Percentiles rank a stretch among this genome's conserved stretches.
phyloP scores from a whole-genome alignment of 2,888 invertebrate genomes.

The Drosophila niveifrons region DNA sequence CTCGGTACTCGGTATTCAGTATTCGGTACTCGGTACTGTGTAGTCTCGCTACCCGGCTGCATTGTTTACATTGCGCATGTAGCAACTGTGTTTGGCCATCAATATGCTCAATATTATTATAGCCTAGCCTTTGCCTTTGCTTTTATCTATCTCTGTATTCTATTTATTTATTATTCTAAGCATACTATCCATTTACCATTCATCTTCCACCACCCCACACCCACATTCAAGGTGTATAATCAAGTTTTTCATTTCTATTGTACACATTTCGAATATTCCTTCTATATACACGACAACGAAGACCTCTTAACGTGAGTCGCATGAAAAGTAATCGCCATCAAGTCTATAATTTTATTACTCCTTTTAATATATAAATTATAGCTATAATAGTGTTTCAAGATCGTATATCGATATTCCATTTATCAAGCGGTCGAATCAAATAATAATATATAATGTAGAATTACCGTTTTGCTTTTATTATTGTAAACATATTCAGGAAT shows the following conservation, averaged over 20 bases:
- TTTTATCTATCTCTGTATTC: conserved; percentile 30
- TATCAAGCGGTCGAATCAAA: conserved; percentile 4
- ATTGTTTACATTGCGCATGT: conserved; percentile 56
- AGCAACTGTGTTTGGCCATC: conserved; percentile 43
- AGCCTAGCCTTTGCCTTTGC: conserved; percentile 30
- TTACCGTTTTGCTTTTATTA: neutral
- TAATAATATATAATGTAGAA: neutral
- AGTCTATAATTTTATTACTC: conserved; percentile 6
- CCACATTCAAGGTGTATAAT: conserved; percentile 68
- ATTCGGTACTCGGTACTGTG: conserved; percentile 15
- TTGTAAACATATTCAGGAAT: conserved; percentile 1
- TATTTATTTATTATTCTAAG: conserved; percentile 75
- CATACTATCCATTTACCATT: conserved; percentile 69
- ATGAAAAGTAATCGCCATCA: conserved; percentile 21
- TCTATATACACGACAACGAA: neutral
- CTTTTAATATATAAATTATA: neutral
- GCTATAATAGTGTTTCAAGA: neutral
- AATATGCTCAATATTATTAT: conserved; percentile 41
- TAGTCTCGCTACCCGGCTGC: conserved; percentile 33
- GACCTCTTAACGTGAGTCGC: conserved; percentile 24
- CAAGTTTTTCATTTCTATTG: conserved; percentile 36
- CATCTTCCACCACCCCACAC: conserved; percentile 33
- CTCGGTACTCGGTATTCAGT: conserved; percentile 8
- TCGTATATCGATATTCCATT: neutral
- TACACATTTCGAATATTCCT: conserved; percentile 22